Evolutionary conservation across 2,888 invertebrate genomes (phyloP).

Genomic region (Amphipyra berbera): DNA sequence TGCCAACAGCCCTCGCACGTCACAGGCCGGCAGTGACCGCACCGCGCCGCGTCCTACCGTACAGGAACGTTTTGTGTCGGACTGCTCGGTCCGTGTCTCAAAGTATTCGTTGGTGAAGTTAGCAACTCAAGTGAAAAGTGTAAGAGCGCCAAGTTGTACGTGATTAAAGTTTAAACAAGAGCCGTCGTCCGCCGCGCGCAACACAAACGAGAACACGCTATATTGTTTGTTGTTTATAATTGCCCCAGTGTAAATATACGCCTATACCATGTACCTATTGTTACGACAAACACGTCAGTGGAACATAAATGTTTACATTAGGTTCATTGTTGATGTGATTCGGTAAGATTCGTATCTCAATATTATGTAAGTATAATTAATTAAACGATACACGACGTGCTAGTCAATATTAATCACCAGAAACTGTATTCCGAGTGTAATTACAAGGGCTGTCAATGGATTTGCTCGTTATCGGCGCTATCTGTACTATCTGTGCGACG

Average conservation of each 20-base stretch:
- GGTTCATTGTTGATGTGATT: constrained; percentile 29
- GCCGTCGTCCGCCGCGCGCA: constrained; percentile 3
- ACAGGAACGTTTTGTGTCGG: neutral
- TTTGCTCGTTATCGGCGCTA: neutral
- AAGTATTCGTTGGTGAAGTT: constrained; percentile 18
- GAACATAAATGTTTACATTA: constrained; percentile 17
- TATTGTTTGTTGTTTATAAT: constrained; percentile 19
- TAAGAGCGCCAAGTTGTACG: constrained; percentile 26
- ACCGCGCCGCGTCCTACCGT: neutral
- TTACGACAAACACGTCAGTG: constrained; percentile 2
- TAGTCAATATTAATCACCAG: constrained; percentile 25
- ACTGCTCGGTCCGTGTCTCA: neutral
- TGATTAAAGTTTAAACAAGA: constrained; percentile 38
- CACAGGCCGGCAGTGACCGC: too few species aligned
- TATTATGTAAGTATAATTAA: constrained; percentile 30
- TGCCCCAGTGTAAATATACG: constrained; percentile 5
- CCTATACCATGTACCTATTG: constrained; percentile 6
- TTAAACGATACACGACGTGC: constrained; percentile 25
- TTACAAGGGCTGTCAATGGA: constrained; percentile 1
- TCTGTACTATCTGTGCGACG: neutral
- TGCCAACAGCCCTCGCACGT: too few species aligned
- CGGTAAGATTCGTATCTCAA: constrained; percentile 21
- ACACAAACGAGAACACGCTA: constrained; percentile 6
- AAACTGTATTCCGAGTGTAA: constrained; percentile 6
- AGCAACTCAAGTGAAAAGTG: constrained; percentile 24